Evolutionary conservation across 2,113 vertebrate species (phyloP).

Genomic region (Bathybates hornii): DNA sequence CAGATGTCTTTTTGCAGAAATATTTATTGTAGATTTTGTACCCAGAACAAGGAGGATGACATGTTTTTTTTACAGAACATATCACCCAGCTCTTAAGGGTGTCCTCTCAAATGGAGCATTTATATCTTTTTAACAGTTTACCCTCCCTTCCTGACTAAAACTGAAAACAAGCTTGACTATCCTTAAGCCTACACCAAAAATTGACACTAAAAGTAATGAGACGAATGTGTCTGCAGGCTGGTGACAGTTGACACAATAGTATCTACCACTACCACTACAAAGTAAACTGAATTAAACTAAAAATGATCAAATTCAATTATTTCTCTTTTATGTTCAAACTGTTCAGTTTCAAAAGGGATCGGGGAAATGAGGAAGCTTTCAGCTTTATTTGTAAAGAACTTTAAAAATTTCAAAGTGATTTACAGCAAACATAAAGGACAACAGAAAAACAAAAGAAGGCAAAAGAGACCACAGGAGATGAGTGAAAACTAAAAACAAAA

Average conservation of each 20-base stretch:
- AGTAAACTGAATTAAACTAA: background rate
- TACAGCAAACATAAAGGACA: background rate
- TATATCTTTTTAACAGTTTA: background rate
- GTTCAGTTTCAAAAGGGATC: background rate
- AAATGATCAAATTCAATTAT: background rate
- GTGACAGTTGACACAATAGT: background rate
- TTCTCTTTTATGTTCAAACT: background rate
- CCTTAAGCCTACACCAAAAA: background rate
- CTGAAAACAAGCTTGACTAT: background rate
- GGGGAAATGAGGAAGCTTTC: background rate
- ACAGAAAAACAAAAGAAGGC: background rate
- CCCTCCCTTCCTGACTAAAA: background rate
- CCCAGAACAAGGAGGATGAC: background rate
- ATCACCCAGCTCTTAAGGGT: background rate
- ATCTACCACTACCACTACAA: background rate
- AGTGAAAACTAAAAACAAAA: background rate
- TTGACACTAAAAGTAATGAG: background rate
- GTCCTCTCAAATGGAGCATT: background rate
- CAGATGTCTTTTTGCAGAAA: background rate
- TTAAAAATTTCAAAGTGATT: background rate
- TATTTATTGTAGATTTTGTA: background rate
- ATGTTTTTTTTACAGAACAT: background rate
- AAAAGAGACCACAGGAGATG: background rate
- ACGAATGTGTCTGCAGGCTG: background rate
- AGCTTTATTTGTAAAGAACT: background rate